Conservation (phyloP, 2,888 invertebrate species). For the Oscheius sp. region DNA sequence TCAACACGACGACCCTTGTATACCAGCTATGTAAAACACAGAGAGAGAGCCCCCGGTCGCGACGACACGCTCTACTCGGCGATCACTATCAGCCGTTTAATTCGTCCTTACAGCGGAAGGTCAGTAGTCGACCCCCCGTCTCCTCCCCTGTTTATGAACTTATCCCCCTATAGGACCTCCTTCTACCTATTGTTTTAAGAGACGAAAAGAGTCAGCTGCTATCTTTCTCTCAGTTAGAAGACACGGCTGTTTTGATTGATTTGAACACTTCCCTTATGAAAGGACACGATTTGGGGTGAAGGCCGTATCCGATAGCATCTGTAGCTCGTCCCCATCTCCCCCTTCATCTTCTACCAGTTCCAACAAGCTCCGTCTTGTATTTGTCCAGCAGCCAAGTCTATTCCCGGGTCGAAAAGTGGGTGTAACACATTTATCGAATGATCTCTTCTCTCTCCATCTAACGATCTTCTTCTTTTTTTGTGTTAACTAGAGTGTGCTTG, state of each 20-base stretch:
- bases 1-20: constrained; percentile 32
- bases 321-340: constrained; percentile 18
- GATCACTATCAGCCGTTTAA: constrained; percentile 29
- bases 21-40: constrained; percentile 33
- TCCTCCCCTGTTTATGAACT: background rate
- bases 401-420: background rate
- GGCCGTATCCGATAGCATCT: constrained; percentile 27
- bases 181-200: background rate
- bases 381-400: background rate
- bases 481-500: constrained; percentile 26
- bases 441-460: background rate
- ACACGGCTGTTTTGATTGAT: constrained; percentile 15
- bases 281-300: constrained; percentile 31
- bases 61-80: constrained; percentile 23
- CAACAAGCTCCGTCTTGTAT: background rate
- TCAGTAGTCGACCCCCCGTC: background rate
- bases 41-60: background rate
- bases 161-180: background rate
- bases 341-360: constrained; percentile 13
- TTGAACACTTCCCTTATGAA: constrained; percentile 18
- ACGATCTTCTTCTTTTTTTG: constrained; percentile 10
- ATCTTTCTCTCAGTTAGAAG: background rate
- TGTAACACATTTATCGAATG: no score
- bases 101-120: constrained; percentile 4
- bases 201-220: background rate